Base-by-base conservation (phyloP, 2,888 invertebrate genomes). In the Rhogogaster chlorosoma region DNA sequence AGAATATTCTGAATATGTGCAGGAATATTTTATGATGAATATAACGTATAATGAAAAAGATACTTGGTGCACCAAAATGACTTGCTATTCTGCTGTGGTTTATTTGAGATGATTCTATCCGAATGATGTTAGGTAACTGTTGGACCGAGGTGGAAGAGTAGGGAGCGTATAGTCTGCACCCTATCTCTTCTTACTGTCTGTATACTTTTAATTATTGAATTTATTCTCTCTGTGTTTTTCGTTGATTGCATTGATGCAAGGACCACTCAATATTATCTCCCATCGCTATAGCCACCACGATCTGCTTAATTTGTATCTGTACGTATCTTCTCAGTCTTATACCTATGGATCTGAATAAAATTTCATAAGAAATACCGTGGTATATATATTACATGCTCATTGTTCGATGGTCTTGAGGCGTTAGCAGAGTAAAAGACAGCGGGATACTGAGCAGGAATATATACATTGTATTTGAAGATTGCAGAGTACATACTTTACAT, bases 241-340 rank as follows among this genome's bases (percentile, higher is more conserved):
- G 90, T 93, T 92, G 90, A 91, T 90, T 92, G 92, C 93, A 94
- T 94, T 94, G 92, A 94, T 95, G 96, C 96, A 96, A 96, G 96
- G 96, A 96, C 96, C 96, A 96, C 96, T 96, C 96, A 96, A 96
- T 93, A 92, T 91, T 93, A 92, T 90, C 90, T 93, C 93, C 93
- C 92, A 92, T 91, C 89, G 92, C 93, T 92, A 80, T 80, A 92
- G 90, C 91, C 89, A 92, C 91, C 91, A 92, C 90, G 89, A 92
- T 91, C 90, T 91, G 92, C 92, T 92, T 93, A 91, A 91, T 92
- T 91, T 93, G 87, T 92, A 91, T 92, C 88, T 91, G 29, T 84
- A 83, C 83, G 84, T 84, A 84, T 84, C 84, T 77, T 84, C 84
- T 77, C 77, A 73, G 77, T 77, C 64, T 67, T 83, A n/a, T n/a